Base-by-base conservation (phyloP, 2,113 vertebrate genomes). In the Antigone vipio region DNA sequence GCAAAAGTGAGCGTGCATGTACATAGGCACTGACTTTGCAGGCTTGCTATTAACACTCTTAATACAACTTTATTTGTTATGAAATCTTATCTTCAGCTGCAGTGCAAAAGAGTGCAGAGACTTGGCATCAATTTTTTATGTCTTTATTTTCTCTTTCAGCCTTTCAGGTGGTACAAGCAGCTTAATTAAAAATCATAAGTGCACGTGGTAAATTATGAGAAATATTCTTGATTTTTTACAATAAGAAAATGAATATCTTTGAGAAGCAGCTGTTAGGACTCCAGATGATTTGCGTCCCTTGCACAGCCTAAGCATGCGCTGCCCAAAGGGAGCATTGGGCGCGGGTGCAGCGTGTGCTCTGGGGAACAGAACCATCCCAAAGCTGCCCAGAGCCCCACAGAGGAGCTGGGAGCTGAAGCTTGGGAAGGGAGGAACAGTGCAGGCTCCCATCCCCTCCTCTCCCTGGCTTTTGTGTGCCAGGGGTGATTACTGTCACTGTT, bases 281-380 rank as follows among this genome's bases (percentile, higher is more conserved):
- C 12, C 0, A 2, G 12, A 6, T 53, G 4, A 14, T 30, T 62
- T 88, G n/a, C 85, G 56, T 75, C 58, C 20, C 12, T 32, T 32
- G 68, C 26, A 9, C 13, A 50, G 35, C 58, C 58, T 17, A 27
- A 45, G 45, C 1, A 1, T 35, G 6, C 1, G 1, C 27, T 76
- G 23, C 16, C 20, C 7, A 0, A 0, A 9, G 15, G 50, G 23
- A 50, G 18, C 1, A 0, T 11, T 23, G 56, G 40, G 21, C 55
- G 21, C 1, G 11, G 29, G 5, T 74, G 38, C 55, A 80, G 42
- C 20, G 2, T 14, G 4, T 55, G 14, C 30, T 82, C 4, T 0
- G 2, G 38, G 55, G 42, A 92, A 4, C 26, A 72, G 30, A 80
- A 67, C 45, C 14, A 50, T 78, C 40, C 69, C 35, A 78, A 96